phyloP scores from a whole-genome alignment of 2,797 vertebrate species.

The Takifugu ocellatus region DNA sequence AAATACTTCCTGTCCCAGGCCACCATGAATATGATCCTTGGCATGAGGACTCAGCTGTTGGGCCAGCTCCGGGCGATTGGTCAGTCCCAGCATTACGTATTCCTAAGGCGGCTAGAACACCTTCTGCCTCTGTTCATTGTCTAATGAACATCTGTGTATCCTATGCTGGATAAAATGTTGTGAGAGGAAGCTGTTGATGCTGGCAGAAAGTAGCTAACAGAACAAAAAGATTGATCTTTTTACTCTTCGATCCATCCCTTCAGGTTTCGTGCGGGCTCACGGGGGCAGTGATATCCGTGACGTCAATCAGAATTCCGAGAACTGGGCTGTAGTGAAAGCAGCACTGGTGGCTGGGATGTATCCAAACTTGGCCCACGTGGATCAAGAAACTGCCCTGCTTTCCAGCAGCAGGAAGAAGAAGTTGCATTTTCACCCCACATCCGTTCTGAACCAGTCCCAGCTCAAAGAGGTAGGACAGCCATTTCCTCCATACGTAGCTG shows the following conservation, averaged over 20 bases:
- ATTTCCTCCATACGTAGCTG: no score
- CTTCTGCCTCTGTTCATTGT: not conserved
- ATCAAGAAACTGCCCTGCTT: slow-evolving; percentile 75
- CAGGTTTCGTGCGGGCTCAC: slow-evolving; percentile 90
- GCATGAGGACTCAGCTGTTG: slow-evolving; percentile 91
- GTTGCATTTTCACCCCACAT: slow-evolving; percentile 88
- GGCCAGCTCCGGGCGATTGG: slow-evolving; percentile 94
- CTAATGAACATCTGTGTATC: no score
- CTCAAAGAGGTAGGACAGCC: slow-evolving; percentile 82
- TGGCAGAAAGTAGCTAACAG: no score
- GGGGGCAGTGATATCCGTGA: slow-evolving; percentile 89
- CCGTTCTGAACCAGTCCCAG: slow-evolving; percentile 83
- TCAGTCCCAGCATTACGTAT: slow-evolving; percentile 46
- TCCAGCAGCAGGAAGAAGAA: slow-evolving; percentile 84
- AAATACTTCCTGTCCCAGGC: slow-evolving; percentile 94
- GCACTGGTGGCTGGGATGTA: slow-evolving; percentile 93
- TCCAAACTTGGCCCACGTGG: slow-evolving; percentile 86
- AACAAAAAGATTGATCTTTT: not conserved
- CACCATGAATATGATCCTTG: slow-evolving; percentile 92
- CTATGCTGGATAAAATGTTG: no score
- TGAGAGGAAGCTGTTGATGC: no score
- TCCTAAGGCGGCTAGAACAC: not conserved
- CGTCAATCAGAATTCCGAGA: slow-evolving; percentile 92
- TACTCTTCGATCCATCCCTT: no score
- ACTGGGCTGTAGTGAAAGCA: slow-evolving; percentile 95